Evolutionary conservation across 2,888 invertebrate species (phyloP), one percentile per base, ranked within the genome.

Genomic region (Apomyelois bistriatella): DNA sequence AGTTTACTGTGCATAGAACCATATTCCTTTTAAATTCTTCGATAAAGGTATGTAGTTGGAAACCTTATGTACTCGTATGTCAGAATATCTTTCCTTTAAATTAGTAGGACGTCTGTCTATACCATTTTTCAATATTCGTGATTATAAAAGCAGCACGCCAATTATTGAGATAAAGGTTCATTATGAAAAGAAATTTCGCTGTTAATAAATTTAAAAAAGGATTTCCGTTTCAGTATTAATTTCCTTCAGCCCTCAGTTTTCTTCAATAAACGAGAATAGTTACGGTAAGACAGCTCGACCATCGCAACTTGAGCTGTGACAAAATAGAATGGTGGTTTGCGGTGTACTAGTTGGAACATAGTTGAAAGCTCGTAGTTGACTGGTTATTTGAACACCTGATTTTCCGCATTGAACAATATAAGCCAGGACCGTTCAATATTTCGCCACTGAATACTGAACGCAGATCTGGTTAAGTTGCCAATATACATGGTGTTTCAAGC

Each of bases 381-480:
- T 56, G 57, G 60, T 53, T 56, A 50, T 57, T 51, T 58, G 50
- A 53, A 51, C 48, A 56, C 56, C 58, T 60, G 58, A 60, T 60
- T 60, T 60, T 60, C 60, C 54, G 54, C 60, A 55, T 54, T 56
- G 57, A 53, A 58, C 60, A 58, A 58, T 60, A 57, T 60, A 60
- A 60, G 58, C 57, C 52, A 53, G 41, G 53, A 55, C 57, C 58
- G 51, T 56, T 55, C 58, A 56, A 60, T 58, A 60, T 57, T 56
- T 56, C 58, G 54, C 42, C 43, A 35, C 53, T 58, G 57, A 54
- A 56, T 60, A 56, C 54, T 53, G 55, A 60, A 53, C 54, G 38
- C 15, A 15, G 38, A 3, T 15, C 8, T 16, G 8, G 16, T 15
- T 40, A 16, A 40, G 16, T 16, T 9, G 8, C 40, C 13, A 9